Evolutionary conservation across 2,113 vertebrate species (phyloP).

Genomic region (Alligator sinensis): DNA sequence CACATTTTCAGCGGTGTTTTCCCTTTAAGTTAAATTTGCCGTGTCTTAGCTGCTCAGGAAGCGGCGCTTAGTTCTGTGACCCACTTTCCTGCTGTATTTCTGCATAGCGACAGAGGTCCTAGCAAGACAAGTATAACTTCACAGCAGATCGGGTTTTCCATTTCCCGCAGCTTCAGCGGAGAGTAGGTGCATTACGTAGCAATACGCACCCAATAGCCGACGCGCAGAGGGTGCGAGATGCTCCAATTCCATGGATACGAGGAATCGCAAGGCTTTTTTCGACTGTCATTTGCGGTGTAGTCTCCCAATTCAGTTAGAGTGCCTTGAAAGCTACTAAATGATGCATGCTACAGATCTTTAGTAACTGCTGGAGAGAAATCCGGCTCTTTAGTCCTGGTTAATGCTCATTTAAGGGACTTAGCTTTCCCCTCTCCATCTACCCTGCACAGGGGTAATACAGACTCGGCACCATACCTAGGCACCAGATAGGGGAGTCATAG

Average conservation of each 20-base stretch:
- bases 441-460: background rate
- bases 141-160: slow-evolving; percentile 1
- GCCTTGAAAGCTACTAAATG: background rate
- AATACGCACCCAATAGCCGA: rapidly evolving
- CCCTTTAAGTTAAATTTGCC: background rate
- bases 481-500: background rate
- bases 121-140: slow-evolving; percentile 12
- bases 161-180: rapidly evolving
- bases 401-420: background rate
- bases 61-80: slow-evolving; percentile 12
- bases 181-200: rapidly evolving
- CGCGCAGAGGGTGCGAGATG: rapidly evolving
- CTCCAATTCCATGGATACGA: background rate
- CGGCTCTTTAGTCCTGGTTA: background rate
- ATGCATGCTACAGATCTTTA: background rate
- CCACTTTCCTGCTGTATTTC: slow-evolving; percentile 54
- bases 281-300: background rate
- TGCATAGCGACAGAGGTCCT: slow-evolving; percentile 54
- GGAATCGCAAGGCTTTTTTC: background rate
- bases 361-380: background rate
- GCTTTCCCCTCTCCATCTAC: background rate
- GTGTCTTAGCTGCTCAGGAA: background rate
- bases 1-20: rapidly evolving
- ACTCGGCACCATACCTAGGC: background rate
- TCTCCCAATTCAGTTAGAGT: rapidly evolving